These are phyloP conservation scores for Aphelenchoides fujianensis DNA, from an alignment of 1,140 invertebrate genomes.

Conservation along the genomic window DNA sequence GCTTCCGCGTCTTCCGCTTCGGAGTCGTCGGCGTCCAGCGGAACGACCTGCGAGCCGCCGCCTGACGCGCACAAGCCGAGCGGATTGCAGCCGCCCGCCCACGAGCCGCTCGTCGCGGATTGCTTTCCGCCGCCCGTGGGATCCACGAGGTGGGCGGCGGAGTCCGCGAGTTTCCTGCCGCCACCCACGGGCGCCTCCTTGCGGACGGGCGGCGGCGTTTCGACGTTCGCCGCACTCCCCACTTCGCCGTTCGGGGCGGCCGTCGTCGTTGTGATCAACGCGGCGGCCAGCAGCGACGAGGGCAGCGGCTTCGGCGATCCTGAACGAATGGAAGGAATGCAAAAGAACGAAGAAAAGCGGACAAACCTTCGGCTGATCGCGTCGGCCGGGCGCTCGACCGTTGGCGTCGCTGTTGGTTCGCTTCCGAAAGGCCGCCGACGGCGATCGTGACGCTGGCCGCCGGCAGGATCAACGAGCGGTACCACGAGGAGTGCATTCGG, in stretches of 20 bases:
- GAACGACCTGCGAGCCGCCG: no score
- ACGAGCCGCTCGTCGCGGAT: background rate
- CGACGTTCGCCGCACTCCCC: background rate
- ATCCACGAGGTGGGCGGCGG: no score
- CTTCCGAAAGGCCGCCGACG: no score
- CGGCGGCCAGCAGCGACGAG: background rate
- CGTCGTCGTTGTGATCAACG: background rate
- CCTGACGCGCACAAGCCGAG: background rate
- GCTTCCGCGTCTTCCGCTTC: background rate
- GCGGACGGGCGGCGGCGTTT: no score
- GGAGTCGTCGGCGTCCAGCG: no score
- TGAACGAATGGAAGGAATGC: background rate
- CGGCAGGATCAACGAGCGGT: background rate
- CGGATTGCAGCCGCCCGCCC: conserved; percentile 1
- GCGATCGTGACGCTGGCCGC: background rate
- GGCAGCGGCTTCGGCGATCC: background rate
- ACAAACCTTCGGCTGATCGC: background rate
- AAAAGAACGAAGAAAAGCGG: no score
- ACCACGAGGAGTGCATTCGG: conserved; percentile 17
- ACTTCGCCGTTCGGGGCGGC: background rate
- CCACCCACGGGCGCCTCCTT: no score
- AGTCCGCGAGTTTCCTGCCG: no score
- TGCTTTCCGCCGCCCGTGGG: background rate
- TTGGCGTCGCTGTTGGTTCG: background rate
- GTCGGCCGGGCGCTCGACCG: background rate